A percentile compares a stretch with the other conserved stretches of the same genome.
Evolutionary conservation across 2,888 invertebrate genomes (phyloP).

Genomic region (Acleris holmiana): DNA sequence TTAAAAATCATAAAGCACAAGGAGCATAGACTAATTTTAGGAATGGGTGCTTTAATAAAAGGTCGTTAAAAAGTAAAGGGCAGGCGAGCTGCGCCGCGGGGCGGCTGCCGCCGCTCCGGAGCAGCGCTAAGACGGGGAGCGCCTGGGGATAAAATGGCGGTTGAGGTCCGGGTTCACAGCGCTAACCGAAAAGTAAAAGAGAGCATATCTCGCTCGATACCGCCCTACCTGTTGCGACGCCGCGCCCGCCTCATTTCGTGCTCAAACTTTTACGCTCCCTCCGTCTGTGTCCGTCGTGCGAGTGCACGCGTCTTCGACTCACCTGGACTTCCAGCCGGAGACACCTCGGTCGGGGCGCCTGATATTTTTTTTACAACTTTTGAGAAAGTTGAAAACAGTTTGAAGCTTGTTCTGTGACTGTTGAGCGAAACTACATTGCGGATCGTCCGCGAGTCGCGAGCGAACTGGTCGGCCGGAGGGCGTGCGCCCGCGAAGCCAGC

Average conservation of each 20-base stretch:
- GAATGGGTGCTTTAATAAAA: no score
- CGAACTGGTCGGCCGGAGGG: constrained; percentile 42
- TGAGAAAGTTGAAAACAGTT: constrained; percentile 65
- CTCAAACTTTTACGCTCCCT: constrained; percentile 69
- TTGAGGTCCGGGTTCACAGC: constrained; percentile 58
- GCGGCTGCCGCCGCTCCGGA: no score
- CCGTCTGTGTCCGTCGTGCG: constrained; percentile 46
- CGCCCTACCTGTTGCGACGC: constrained; percentile 72
- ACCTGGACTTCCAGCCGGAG: constrained; percentile 61
- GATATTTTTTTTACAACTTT: constrained; percentile 65
- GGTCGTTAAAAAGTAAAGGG: no score
- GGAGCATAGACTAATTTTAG: no score
- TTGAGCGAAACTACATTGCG: constrained; percentile 57
- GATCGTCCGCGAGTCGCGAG: constrained; percentile 56
- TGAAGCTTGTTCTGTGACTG: constrained; percentile 57
- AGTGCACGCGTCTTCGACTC: constrained; percentile 50
- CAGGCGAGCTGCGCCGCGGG: no score
- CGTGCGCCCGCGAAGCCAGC: constrained; percentile 54
- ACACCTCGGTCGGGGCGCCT: constrained; percentile 53
- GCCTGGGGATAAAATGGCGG: constrained; percentile 64
- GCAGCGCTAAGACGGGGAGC: constrained; percentile 13
- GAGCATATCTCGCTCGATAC: constrained; percentile 64
- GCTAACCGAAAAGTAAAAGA: constrained; percentile 66
- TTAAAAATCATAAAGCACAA: no score
- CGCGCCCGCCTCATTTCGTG: constrained; percentile 55